Evolutionary conservation across 2,888 invertebrate species (phyloP), one percentile per base, ranked within the genome.

Genomic region (Ochropacha duplaris): DNA sequence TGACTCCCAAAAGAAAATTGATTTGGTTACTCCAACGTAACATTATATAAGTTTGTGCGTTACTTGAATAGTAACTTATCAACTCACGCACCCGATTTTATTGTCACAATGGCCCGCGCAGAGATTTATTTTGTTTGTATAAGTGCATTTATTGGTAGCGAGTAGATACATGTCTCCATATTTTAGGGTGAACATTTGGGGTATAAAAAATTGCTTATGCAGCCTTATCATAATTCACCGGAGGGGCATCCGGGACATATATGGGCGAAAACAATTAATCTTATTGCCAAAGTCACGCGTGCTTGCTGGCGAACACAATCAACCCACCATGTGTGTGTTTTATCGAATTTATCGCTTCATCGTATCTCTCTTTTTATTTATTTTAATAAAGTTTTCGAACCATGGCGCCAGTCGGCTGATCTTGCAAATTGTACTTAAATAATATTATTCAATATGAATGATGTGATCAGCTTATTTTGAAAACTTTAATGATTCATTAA

Each of bases 231-330:
- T 86, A 83, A 83, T 76, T 85, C 76, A 84, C 67, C 62, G 62
- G 66, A 71, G 72, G 74, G 76, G 69, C 74, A 76, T 72, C 69
- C 71, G 74, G 66, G 73, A 72, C 77, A 68, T 76, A 75, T 78
- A 75, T 72, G 79, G 76, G 60, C 62, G 71, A 65, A 68, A 74
- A 78, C 81, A 80, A 87, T 88, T 83, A 83, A 87, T 88, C 84
- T 85, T 81, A 78, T 81, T 82, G 79, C 71, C 79, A 82, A 80
- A 82, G 69, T 68, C 73, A 78, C 71, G 70, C 68, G 64, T 66
- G 76, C 58, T 69, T 65, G 67, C 68, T 2, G 14, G 39, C 39
- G 39, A 4, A 75, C 69, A 73, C 70, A 71, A 72, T 78, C 76
- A 75, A 77, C 76, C 67, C 72, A 64, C 69, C 64, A 61, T 65